Conservation (phyloP, 2,797 vertebrate genomes). For the Parauchenoglanis punctatus region DNA sequence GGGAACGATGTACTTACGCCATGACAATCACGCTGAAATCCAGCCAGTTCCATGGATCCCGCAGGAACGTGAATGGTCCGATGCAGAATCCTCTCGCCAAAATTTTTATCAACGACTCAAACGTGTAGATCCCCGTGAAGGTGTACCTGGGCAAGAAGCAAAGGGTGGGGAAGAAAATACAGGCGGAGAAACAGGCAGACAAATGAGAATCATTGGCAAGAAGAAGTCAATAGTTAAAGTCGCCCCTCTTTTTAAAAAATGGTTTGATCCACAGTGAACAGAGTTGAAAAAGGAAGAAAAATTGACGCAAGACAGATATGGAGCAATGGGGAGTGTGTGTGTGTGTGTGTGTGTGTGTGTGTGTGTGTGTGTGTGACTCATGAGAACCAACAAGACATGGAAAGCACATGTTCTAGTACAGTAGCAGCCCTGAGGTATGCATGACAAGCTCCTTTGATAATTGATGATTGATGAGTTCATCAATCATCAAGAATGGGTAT, state of each 20-base stretch:
- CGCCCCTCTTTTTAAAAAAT: constrained; percentile 5
- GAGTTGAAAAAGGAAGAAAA: constrained; percentile 7
- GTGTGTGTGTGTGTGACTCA: neutral
- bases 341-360: constrained; percentile 16
- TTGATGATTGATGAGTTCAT: constrained; percentile 53
- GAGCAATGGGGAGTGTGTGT: neutral
- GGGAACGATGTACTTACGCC: constrained; percentile 85
- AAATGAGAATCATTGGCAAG: neutral
- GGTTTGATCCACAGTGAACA: constrained; percentile 38
- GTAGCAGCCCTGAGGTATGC: constrained; percentile 44
- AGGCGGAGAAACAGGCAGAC: constrained; percentile 36
- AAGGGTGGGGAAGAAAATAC: neutral
- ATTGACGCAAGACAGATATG: constrained; percentile 36
- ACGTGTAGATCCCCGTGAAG: constrained; percentile 97
- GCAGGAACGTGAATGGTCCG: constrained; percentile 93
- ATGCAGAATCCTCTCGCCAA: constrained; percentile 94
- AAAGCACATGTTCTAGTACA: constrained; percentile 50
- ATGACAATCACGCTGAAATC: constrained; percentile 97
- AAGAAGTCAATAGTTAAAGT: neutral
- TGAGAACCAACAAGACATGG: constrained; percentile 32
- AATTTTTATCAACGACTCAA: constrained; percentile 97
- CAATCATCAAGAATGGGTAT: constrained; percentile 53
- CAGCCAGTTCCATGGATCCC: constrained; percentile 98
- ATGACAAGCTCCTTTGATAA: constrained; percentile 47
- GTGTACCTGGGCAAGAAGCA: constrained; percentile 66